Evolutionary conservation across 2,888 invertebrate genomes (phyloP).

Genomic region (Polydrusus pterygomalis): DNA sequence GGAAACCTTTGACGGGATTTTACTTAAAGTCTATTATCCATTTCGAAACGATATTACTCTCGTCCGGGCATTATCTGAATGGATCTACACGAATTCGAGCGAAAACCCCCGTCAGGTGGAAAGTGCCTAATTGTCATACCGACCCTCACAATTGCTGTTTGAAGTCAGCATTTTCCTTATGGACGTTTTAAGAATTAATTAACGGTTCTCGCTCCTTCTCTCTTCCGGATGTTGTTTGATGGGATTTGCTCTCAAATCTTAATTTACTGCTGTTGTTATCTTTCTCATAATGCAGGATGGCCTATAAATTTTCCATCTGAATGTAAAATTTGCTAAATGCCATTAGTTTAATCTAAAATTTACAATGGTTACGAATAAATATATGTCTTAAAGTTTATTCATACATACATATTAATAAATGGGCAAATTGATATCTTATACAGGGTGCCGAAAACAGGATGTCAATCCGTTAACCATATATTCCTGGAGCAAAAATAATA

Average conservation of each 20-base stretch:
- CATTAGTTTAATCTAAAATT: too few relatives aligned
- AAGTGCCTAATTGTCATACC: constrained; percentile 47
- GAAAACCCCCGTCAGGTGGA: constrained; percentile 49
- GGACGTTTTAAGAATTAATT: constrained; percentile 45
- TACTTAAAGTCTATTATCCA: constrained; percentile 31
- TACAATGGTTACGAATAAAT: too few relatives aligned
- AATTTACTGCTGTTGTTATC: background rate
- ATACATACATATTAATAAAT: too few relatives aligned
- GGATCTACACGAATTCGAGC: constrained; percentile 35
- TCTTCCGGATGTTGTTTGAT: constrained; percentile 2
- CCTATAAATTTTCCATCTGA: background rate
- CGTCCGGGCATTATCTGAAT: constrained; percentile 24
- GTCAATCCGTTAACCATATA: too few relatives aligned
- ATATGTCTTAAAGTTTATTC: too few relatives aligned
- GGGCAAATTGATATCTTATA: too few relatives aligned
- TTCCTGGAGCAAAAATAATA: too few relatives aligned
- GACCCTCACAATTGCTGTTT: constrained; percentile 49
- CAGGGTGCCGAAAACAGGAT: too few relatives aligned
- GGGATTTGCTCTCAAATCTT: constrained; percentile 22
- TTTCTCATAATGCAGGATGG: background rate
- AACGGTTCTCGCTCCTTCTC: constrained; percentile 19
- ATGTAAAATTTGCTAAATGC: too few relatives aligned
- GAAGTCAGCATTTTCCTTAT: constrained; percentile 50
- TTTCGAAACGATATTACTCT: constrained; percentile 35
- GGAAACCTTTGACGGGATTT: constrained; percentile 6